Conservation (phyloP, 2,113 vertebrate species). For the Platysternon megacephalum region DNA sequence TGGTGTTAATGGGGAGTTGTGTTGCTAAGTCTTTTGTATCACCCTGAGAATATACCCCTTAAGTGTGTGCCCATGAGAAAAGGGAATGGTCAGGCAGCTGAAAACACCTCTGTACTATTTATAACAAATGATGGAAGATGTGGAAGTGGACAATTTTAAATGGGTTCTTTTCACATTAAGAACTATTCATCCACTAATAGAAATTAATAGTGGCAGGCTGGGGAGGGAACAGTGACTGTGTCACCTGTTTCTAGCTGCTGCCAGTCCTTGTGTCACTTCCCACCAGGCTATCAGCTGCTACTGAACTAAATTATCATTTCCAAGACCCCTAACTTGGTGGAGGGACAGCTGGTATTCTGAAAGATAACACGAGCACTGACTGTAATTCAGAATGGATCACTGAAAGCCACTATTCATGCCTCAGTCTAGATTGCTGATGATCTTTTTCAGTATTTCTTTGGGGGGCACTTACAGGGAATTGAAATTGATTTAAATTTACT, state of each 20-base stretch:
- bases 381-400: background rate
- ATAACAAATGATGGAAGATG: background rate
- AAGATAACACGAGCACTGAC: background rate
- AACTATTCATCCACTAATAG: background rate
- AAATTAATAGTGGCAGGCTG: slow-evolving; percentile 39
- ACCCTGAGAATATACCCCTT: background rate
- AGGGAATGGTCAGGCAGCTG: background rate
- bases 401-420: background rate
- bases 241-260: slow-evolving; percentile 22
- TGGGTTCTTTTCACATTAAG: background rate
- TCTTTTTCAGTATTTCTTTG: slow-evolving; percentile 13
- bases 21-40: background rate
- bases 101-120: background rate
- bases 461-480: background rate
- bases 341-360: background rate
- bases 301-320: background rate
- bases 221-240: background rate
- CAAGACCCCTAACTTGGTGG: background rate
- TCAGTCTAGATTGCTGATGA: slow-evolving; percentile 3
- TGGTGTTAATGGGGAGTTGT: background rate
- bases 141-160: slow-evolving; percentile 12
- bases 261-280: slow-evolving; percentile 11
- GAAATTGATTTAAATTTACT: slow-evolving; percentile 22
- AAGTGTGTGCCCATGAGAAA: background rate
- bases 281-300: slow-evolving; percentile 32